Percentiles rank a stretch among this genome's conserved stretches.
Conservation (phyloP, 1,140 invertebrate species). For the Antheraea mylitta region DNA sequence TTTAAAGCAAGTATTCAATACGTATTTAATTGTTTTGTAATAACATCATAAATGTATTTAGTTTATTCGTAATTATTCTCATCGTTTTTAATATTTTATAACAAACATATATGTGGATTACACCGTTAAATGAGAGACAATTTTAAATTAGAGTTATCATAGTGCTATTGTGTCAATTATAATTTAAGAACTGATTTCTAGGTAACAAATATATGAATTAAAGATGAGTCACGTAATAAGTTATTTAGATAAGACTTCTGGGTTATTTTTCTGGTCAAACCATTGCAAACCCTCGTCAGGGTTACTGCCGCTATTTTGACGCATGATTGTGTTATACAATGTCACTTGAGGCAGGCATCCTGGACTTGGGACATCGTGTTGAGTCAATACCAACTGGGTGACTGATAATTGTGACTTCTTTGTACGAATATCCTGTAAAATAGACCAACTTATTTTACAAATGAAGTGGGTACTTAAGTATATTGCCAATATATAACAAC, state of each 20-base stretch:
- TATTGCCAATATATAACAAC: not conserved
- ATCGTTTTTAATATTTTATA: no score
- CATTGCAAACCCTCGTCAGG: not conserved
- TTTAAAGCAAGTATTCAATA: no score
- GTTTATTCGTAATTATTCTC: no score
- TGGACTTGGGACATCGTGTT: not conserved
- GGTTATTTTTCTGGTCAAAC: slow-evolving; percentile 1
- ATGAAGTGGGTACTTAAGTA: not conserved
- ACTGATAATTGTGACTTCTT: slow-evolving; percentile 7
- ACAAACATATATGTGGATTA: no score
- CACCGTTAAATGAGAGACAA: no score
- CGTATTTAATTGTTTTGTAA: no score
- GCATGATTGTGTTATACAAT: slow-evolving; percentile 11
- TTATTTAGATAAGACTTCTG: not conserved
- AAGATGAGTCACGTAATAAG: not conserved
- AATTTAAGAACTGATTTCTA: not conserved
- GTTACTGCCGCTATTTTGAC: not conserved
- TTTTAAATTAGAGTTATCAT: no score
- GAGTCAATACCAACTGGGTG: not conserved
- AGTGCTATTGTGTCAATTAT: no score
- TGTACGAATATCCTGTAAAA: slow-evolving; percentile 11
- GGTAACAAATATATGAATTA: not conserved
- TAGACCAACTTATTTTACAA: not conserved
- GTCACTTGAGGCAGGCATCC: slow-evolving; percentile 14
- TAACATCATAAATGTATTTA: no score